Conservation (phyloP, 2,113 vertebrate genomes). For the Empidonax traillii region DNA sequence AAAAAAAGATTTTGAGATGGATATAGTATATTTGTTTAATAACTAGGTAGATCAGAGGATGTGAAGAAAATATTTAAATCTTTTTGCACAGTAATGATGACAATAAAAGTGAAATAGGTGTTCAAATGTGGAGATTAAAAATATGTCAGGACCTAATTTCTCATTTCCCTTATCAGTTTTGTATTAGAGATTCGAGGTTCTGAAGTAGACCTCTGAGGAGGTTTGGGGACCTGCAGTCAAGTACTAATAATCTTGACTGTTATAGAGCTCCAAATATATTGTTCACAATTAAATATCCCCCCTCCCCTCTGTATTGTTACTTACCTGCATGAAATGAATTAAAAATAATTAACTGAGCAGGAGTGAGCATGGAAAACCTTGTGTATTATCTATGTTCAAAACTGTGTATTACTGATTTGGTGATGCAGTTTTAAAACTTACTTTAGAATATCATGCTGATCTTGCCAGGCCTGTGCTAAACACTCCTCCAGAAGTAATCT, state of each 20-base stretch:
- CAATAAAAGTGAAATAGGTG: not conserved
- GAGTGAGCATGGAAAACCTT: not conserved
- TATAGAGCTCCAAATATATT: not conserved
- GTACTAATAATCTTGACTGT: not conserved
- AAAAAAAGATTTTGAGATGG: not conserved
- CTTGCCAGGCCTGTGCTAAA: not conserved
- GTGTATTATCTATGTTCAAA: not conserved
- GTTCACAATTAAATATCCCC: not conserved
- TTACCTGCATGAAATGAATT: not conserved
- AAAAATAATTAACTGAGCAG: not conserved
- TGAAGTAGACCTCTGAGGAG: not conserved
- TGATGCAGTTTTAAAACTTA: not conserved
- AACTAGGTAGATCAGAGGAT: not conserved
- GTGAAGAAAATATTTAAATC: not conserved
- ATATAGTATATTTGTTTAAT: not conserved
- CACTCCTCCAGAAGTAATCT: not conserved
- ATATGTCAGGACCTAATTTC: not conserved
- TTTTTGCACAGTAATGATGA: not conserved
- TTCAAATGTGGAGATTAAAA: not conserved
- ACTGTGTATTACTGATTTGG: not conserved
- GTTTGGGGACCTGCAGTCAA: not conserved
- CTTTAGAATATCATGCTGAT: not conserved
- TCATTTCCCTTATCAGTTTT: not conserved
- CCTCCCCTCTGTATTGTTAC: not conserved
- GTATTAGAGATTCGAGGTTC: not conserved